A percentile compares a stretch with the other conserved stretches of the same genome.
Evolutionary conservation across 1,140 invertebrate genomes (phyloP).

Genomic region (Trichoplusia ni): DNA sequence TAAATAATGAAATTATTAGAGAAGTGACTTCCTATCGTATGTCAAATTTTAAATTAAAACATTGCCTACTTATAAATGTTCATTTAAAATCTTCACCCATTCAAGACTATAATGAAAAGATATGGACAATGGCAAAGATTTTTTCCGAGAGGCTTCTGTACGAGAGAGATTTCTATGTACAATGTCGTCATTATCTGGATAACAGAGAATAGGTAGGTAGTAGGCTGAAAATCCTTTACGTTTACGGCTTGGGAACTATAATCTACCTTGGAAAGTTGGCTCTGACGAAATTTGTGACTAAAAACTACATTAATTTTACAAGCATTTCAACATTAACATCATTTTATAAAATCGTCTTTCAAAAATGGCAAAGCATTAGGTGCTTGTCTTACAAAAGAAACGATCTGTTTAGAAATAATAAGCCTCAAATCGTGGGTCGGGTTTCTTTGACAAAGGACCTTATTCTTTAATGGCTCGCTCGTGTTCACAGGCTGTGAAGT

Average conservation of each 20-base stretch:
- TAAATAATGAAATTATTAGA: too few relatives aligned
- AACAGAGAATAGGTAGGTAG: not conserved
- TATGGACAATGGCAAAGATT: conserved; percentile 5
- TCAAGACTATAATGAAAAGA: conserved; percentile 4
- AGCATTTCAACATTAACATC: conserved; percentile 11
- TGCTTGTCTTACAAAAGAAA: conserved; percentile 3
- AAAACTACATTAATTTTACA: conserved; percentile 14
- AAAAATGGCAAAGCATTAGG: not conserved
- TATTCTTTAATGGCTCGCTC: conserved; percentile 20
- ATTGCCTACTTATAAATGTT: not conserved
- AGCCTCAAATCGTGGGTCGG: conserved; percentile 8
- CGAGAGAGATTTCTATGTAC: conserved; percentile 8
- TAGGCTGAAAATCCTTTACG: not conserved
- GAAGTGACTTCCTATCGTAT: not conserved
- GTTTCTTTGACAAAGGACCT: conserved; percentile 21
- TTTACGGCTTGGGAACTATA: conserved; percentile 2
- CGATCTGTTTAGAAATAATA: conserved; percentile 12
- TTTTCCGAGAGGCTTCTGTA: conserved; percentile 22
- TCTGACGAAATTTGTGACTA: conserved; percentile 11
- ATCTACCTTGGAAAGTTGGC: too few relatives aligned
- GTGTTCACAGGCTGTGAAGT: not conserved
- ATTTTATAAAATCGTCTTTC: conserved; percentile 15
- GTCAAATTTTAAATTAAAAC: conserved; percentile 3
- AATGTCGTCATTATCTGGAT: conserved; percentile 7
- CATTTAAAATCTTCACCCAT: not conserved